Evolutionary conservation across 1,140 invertebrate genomes (phyloP), one percentile per base, ranked within the genome.

Genomic region (Spodoptera litura): DNA sequence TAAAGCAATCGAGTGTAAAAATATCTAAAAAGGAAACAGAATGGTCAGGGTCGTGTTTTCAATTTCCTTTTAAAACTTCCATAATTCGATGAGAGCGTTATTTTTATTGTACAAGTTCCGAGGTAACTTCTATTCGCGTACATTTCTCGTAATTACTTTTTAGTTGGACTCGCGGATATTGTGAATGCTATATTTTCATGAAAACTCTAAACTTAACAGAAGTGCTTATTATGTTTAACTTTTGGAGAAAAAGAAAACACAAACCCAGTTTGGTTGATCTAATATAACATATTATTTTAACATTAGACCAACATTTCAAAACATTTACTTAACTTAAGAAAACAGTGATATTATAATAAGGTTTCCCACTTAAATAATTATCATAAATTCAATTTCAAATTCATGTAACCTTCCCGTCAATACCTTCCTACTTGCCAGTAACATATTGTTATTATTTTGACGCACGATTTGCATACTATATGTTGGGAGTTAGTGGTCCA

Each of bases 51-150:
- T 71, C 15, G 12, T 51, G 44, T 55, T 71, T 71, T 55, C 66
- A 71, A 71, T 71, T 71, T 71, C 27, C 52, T 38, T 55, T 71
- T 31, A 71, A 71, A 71, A 55, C 15, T 71, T 71, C 31, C 12
- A 12, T 52, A 68, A 68, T 55, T 71, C n/a, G 66, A 55, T 71
- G 10, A 15, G 49, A 10, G 64, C 51, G 15, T 35, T 55, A 3
- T 68, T 53, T 71, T 70, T 31, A 71, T 53, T 52, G 64, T 52
- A 13, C 13, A 55, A 71, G 66, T 71, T 71, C 49, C 15, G 15
- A 44, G 66, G 13, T 55, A 71, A 55, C 66, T 71, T 68, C 25
- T 15, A 8, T 38, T 38, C 35, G 6, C 35, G 20, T 38, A 68
- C 15, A 52, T 44, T 64, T 64, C 61, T n/a, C 35, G 61, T 49